Percentiles rank a stretch among this genome's conserved stretches.
phyloP scores from a whole-genome alignment of 2,888 invertebrate genomes.

The Chaetoderma sp. region DNA sequence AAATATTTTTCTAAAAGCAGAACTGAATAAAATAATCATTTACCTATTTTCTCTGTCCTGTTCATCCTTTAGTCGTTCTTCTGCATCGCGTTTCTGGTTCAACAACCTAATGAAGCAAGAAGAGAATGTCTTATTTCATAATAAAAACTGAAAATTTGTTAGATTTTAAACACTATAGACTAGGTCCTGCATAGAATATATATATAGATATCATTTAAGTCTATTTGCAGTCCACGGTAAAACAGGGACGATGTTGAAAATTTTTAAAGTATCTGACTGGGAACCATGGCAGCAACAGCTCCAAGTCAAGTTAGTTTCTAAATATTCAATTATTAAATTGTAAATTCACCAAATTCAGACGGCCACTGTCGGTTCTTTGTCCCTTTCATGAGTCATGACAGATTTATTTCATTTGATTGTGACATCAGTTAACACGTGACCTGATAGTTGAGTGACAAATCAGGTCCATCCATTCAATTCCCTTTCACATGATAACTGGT shows the following conservation, averaged over 20 bases:
- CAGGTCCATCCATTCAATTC: no score
- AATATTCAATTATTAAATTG: no score
- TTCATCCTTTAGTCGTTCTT: constrained; percentile 42
- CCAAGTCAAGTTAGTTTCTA: no score
- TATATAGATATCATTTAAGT: not conserved
- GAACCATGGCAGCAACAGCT: no score
- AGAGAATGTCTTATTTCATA: not conserved
- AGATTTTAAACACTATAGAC: not conserved
- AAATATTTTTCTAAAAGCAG: not conserved
- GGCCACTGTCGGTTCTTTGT: no score
- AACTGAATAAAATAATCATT: constrained; percentile 8
- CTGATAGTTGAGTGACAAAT: no score
- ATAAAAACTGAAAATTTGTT: not conserved
- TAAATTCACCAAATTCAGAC: no score
- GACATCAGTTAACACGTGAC: no score
- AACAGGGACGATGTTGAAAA: not conserved
- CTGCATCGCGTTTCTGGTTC: constrained; percentile 56
- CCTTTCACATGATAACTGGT: no score
- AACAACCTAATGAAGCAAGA: constrained; percentile 32
- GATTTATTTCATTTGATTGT: no score
- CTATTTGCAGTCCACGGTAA: not conserved
- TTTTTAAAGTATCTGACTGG: no score
- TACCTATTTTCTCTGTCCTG: constrained; percentile 53
- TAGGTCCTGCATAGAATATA: not conserved
- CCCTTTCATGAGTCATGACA: no score